Evolutionary conservation across 2,113 vertebrate genomes (phyloP).

Genomic region (Egretta garzetta): DNA sequence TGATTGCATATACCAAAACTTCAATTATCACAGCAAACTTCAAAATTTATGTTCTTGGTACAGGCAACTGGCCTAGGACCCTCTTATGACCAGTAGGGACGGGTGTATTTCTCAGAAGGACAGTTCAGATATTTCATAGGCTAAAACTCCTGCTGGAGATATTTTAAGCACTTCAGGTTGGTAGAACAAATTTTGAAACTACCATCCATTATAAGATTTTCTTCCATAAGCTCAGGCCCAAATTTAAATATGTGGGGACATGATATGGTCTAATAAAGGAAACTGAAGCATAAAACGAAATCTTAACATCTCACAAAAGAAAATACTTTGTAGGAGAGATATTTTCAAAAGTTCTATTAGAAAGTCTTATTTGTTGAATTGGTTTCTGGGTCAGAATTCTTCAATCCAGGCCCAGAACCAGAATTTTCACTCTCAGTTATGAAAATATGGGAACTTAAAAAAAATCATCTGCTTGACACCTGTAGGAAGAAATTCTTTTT

Average conservation of each 20-base stretch:
- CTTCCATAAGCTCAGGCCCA: not conserved
- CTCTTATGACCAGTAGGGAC: not conserved
- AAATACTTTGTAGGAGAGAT: not conserved
- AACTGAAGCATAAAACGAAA: not conserved
- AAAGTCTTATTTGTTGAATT: not conserved
- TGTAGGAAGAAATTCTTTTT: not conserved
- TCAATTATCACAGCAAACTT: not conserved
- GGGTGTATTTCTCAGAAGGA: not conserved
- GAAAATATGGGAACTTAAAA: not conserved
- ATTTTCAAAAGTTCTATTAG: not conserved
- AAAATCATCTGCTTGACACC: not conserved
- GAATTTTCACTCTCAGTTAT: not conserved
- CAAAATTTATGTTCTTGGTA: not conserved
- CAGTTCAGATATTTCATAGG: not conserved
- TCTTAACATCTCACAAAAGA: not conserved
- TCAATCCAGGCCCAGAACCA: not conserved
- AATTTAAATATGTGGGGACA: not conserved
- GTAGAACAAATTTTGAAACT: not conserved
- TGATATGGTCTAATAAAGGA: not conserved
- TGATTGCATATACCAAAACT: not conserved
- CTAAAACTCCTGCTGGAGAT: not conserved
- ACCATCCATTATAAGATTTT: not conserved
- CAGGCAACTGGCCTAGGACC: not conserved
- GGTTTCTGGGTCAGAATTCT: not conserved
- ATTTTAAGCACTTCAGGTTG: not conserved